Evolutionary conservation across 2,888 invertebrate genomes (phyloP), one percentile per base, ranked within the genome.

Genomic region (Drosophila percnosoma): DNA sequence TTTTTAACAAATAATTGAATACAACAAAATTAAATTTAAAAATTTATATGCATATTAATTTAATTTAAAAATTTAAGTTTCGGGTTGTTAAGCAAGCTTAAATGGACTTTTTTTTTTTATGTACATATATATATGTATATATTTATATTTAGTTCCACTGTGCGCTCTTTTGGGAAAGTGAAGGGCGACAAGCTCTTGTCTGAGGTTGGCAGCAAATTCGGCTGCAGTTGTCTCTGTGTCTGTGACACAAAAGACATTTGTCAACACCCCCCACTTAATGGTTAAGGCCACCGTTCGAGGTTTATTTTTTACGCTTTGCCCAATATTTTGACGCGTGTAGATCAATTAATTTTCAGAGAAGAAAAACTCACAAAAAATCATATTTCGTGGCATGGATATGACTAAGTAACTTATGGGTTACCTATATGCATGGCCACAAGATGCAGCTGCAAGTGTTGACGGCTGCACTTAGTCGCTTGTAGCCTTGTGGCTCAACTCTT

Each of bases 231-330:
- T 48, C 24, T 68, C 58, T 53, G 66, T 40, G 61, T 11, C 65
- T 55, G 75, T 58, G 80, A 70, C 87, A 84, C 88, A 90, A 84
- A 82, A 82, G 80, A 82, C 88, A 90, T 89, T 90, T 89, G 90
- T 89, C 90, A 91, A 88, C 91, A 89, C 83, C 83, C 80, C 78
- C 81, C 77, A 89, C 86, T 89, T 87, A 89, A 65, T 45, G 71
- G 38, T 29, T 63, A 40, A 61, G 75, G 63, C 69, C 65, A 69
- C 51, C 62, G 68, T 55, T 70, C 49, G 60, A 49, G 61, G 1
- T 40, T 60, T 13, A 29, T 57, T 15, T 48, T 52, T n/a, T 34
- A 21, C 55, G 49, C 49, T 54, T 62, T 63, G 49, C 64, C 61
- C 75, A 90, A 87, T 83, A 80, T 90, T 90, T 86, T 86, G 90